phyloP scores from a whole-genome alignment of 2,888 invertebrate genomes.

The Slavum lentiscoides region DNA sequence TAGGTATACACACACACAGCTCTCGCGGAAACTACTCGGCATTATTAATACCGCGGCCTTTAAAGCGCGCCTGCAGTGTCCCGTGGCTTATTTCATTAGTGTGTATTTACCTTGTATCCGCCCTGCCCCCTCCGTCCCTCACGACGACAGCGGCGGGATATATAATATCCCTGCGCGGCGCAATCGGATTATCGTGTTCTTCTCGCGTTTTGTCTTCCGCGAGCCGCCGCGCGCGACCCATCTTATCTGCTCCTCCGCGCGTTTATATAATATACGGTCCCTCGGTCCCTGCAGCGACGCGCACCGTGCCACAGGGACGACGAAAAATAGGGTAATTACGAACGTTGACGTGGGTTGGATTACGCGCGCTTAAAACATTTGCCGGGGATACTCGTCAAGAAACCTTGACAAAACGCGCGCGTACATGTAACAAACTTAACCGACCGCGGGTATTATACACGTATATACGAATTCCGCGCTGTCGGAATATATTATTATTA shows the following conservation, averaged over 20 bases:
- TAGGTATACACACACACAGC: not conserved
- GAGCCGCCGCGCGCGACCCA: conserved; percentile 35
- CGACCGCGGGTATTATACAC: not conserved
- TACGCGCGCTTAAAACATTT: conserved; percentile 29
- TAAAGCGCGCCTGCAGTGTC: conserved; percentile 49
- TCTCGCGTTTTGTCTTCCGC: conserved; percentile 40
- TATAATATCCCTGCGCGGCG: not conserved
- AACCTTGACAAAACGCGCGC: conserved; percentile 46
- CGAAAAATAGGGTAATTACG: conserved; percentile 49
- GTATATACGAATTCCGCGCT: not conserved
- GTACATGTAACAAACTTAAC: conserved; percentile 22
- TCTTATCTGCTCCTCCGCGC: conserved; percentile 28
- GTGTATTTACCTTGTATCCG: conserved; percentile 50
- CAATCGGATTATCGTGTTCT: conserved; percentile 52
- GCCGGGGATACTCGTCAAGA: conserved; percentile 26
- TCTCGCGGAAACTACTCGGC: conserved; percentile 2
- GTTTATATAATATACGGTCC: too few relatives aligned
- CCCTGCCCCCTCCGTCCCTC: not conserved
- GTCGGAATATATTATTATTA: conserved; percentile 16
- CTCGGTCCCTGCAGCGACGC: too few relatives aligned
- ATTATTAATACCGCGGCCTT: conserved; percentile 39
- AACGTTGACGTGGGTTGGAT: conserved; percentile 44
- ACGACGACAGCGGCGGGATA: too few relatives aligned
- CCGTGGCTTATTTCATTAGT: conserved; percentile 53
- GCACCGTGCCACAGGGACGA: not conserved